A percentile compares a stretch with the other conserved stretches of the same genome.
phyloP scores from a whole-genome alignment of 2,888 invertebrate species.

The Globia sparganii region DNA sequence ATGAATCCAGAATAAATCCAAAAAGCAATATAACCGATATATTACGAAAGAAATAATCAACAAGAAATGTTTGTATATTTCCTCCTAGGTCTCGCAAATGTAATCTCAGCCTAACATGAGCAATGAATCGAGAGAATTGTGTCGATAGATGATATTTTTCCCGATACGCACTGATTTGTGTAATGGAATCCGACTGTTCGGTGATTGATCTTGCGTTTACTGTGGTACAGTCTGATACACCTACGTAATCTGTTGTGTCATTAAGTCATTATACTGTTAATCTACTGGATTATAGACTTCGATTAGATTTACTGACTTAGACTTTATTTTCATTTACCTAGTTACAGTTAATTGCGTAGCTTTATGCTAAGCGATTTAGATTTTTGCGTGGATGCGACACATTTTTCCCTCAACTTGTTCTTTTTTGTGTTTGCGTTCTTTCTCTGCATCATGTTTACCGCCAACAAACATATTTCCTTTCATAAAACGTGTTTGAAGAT shows the following conservation, averaged over 20 bases:
- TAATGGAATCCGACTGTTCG: constrained; percentile 63
- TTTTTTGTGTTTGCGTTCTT: neutral
- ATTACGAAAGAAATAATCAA: constrained; percentile 34
- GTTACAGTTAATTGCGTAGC: neutral
- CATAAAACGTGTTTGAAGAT: neutral
- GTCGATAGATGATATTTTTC: constrained; percentile 67
- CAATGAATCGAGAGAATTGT: constrained; percentile 67
- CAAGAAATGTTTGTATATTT: constrained; percentile 46
- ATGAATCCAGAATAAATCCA: constrained; percentile 16
- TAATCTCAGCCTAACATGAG: constrained; percentile 58
- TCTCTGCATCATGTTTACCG: neutral
- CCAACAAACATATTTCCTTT: neutral
- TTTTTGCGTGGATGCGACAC: neutral
- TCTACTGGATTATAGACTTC: neutral
- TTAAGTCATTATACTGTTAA: neutral
- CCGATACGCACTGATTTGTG: constrained; percentile 63
- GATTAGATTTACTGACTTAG: neutral
- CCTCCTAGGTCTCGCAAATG: constrained; percentile 46
- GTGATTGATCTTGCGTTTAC: constrained; percentile 52
- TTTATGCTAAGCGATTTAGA: neutral
- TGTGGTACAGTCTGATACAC: constrained; percentile 29
- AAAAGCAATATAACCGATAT: constrained; percentile 26
- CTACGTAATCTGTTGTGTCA: constrained; percentile 10
- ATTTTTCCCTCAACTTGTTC: neutral
- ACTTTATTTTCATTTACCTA: neutral